Percentiles rank a stretch among this genome's conserved stretches.
phyloP scores from a whole-genome alignment of 92 coral and sea anemone species.

The Scolanthus callimorphus region DNA sequence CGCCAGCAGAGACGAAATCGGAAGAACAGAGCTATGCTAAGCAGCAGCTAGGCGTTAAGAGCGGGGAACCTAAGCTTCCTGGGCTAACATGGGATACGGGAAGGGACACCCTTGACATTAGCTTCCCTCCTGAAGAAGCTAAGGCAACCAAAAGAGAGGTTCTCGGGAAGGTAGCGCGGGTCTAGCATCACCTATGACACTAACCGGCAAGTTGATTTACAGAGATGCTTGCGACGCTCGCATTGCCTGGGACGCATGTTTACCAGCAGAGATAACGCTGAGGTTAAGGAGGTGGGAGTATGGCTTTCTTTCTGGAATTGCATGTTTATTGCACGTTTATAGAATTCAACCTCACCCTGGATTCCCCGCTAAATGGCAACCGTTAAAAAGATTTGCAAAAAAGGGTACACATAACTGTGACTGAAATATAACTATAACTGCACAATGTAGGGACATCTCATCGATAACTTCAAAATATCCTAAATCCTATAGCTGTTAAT shows the following conservation, averaged over 20 bases:
- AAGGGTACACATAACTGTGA: too few species aligned
- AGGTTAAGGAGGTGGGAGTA: too few species aligned
- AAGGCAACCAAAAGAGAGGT: constrained; percentile 37
- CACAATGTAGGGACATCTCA: too few species aligned
- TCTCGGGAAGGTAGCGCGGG: constrained; percentile 38
- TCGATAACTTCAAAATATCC: too few species aligned
- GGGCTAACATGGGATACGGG: constrained; percentile 42
- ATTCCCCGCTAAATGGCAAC: too few species aligned
- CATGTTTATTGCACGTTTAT: too few species aligned
- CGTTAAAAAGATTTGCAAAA: too few species aligned
- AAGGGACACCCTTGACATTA: constrained; percentile 22
- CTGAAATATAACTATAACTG: too few species aligned
- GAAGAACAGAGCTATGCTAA: constrained; percentile 42
- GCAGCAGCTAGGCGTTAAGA: constrained; percentile 23
- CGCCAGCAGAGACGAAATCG: not conserved
- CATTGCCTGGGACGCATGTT: not conserved
- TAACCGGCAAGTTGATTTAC: not conserved
- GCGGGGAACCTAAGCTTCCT: constrained; percentile 23
- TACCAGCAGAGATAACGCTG: too few species aligned
- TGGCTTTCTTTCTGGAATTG: too few species aligned
- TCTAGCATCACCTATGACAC: not conserved
- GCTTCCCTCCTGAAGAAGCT: constrained; percentile 12
- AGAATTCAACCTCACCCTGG: too few species aligned
- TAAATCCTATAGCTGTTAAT: too few species aligned
- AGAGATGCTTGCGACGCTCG: not conserved